These are phyloP conservation scores for Sylvilagus floridanus DNA, from an alignment of 2,797 vertebrate species.

Conservation along the genomic window DNA sequence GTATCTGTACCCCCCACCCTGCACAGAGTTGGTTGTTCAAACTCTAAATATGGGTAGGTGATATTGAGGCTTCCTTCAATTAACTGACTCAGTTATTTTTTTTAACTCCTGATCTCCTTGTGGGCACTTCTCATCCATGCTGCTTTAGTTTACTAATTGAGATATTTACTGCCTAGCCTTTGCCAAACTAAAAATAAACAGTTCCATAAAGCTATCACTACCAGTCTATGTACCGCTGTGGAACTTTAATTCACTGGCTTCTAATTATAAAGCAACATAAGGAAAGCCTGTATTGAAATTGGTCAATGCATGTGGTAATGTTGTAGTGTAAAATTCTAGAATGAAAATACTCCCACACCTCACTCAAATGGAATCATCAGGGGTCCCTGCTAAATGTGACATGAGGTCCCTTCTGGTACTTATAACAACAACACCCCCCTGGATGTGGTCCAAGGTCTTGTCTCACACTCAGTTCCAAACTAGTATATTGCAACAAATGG, in stretches of 20 bases:
- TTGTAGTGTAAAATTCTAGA: constrained; percentile 67
- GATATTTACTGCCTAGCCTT: constrained; percentile 77
- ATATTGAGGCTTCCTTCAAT: constrained; percentile 51
- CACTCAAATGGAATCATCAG: constrained; percentile 67
- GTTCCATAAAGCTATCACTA: constrained; percentile 77
- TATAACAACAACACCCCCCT: constrained; percentile 57
- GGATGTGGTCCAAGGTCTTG: constrained; percentile 66
- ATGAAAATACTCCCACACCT: constrained; percentile 74
- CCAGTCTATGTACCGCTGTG: constrained; percentile 74
- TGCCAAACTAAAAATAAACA: constrained; percentile 82
- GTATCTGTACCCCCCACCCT: too few species aligned
- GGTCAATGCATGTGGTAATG: constrained; percentile 71
- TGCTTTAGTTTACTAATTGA: constrained; percentile 80
- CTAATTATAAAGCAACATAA: constrained; percentile 81
- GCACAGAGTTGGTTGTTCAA: neutral
- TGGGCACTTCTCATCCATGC: constrained; percentile 81
- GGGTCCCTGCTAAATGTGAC: constrained; percentile 68
- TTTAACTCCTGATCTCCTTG: constrained; percentile 67
- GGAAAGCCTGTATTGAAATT: constrained; percentile 72
- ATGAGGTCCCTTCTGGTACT: constrained; percentile 68
- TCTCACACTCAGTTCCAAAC: constrained; percentile 65
- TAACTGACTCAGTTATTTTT: constrained; percentile 67
- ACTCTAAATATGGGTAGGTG: neutral
- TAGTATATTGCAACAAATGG: constrained; percentile 46
- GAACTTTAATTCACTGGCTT: constrained; percentile 72